Base-by-base conservation (phyloP, 23 tunicate species). In the Clavelina lepadiformis region DNA sequence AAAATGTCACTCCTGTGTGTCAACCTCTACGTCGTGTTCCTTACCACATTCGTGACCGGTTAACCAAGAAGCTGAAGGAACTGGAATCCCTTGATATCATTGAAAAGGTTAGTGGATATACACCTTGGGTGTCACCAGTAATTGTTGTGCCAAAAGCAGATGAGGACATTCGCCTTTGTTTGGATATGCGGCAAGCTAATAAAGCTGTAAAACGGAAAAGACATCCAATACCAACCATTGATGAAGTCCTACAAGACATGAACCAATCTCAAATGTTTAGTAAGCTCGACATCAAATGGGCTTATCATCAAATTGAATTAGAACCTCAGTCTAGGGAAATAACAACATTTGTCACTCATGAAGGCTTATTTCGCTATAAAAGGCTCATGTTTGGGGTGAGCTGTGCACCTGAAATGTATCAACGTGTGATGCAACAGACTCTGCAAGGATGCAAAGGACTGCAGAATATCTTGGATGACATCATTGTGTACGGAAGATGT, bases 301-400 rank as follows among this genome's bases (percentile, higher is more conserved):
- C 35, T 7, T 67, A 46, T 67, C 72, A 67, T 24, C 58, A 44
- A 67, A 67, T 67, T 41, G 72, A 67, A 45, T 46, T 67, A 21
- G 57, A 67, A 8, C 72, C 72, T 3, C 58, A 67, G 3, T 20
- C 33, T 3, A 26, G 72, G 46, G 19, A 67, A 3, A 27, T 44
- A 3, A 67, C 72, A 6, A 46, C 72, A 22, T 67, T 67, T 44
- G 54, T 27, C 11, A 67, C 58, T 2, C 72, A 67, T 45, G n/a
- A 41, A 21, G 58, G 72, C 3, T n/a, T 67, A 27, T 47, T 24
- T 20, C 28, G 58, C 8, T 45, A 67, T 24, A 45, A 67, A 24
- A 15, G 72, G 3, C 7, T 44, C 5, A 46, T 38, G 54, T 67
- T 67, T 24, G 31, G 60, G 4, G 34, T 46, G 3, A 67, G 55